These are phyloP conservation scores for Acanthopagrus latus DNA, from an alignment of 2,797 vertebrate species.

Conservation along the genomic window DNA sequence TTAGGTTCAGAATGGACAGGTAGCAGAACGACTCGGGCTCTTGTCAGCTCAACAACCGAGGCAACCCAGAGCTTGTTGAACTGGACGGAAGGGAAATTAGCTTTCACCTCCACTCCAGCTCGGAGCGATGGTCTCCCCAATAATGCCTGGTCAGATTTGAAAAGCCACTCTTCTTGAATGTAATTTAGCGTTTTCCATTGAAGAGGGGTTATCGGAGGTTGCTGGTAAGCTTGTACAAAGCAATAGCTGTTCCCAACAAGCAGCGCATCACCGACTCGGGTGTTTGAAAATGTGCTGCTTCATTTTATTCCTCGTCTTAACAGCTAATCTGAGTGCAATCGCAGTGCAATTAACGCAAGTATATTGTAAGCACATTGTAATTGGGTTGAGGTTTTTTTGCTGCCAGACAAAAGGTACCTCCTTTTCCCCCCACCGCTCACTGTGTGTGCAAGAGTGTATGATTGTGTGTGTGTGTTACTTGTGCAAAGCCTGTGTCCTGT, in stretches of 20 bases:
- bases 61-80: conserved; percentile 53
- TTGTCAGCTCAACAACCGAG: conserved; percentile 63
- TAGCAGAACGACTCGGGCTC: conserved; percentile 62
- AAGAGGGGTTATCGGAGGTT: conserved; percentile 38
- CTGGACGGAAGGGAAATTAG: conserved; percentile 65
- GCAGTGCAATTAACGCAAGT: conserved; percentile 58
- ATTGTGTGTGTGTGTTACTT: conserved; percentile 34
- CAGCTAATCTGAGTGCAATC: conserved; percentile 43
- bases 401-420: conserved; percentile 47
- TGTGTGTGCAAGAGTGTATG: conserved; percentile 9
- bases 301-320: conserved; percentile 46
- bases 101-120: conserved; percentile 63
- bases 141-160: conserved; percentile 53
- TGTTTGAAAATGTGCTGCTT: conserved; percentile 26
- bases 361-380: conserved; percentile 54
- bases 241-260: conserved; percentile 11
- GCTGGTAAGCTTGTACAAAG: conserved; percentile 25
- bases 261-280: background rate
- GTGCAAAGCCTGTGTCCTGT: conserved; percentile 74
- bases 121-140: conserved; percentile 25
- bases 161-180: conserved; percentile 29
- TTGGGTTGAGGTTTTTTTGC: conserved; percentile 55
- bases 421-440: conserved; percentile 31
- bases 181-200: conserved; percentile 31
- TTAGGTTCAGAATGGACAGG: conserved; percentile 67